A percentile compares a stretch with the other conserved stretches of the same genome.
Conservation (phyloP, 2,113 vertebrate species). For the Rhinogobius similis region DNA sequence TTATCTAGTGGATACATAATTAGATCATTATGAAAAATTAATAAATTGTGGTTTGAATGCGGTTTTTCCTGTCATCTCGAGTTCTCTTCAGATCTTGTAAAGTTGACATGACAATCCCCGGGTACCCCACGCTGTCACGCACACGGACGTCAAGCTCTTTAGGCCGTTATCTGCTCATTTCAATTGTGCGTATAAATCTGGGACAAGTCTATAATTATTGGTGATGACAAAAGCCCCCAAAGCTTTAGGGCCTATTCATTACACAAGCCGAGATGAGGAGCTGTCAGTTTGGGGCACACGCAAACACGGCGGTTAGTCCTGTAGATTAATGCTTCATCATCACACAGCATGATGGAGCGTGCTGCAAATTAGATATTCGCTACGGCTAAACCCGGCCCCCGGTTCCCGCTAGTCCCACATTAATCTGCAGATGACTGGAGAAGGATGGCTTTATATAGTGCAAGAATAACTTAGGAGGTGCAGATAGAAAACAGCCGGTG, state of each 20-base stretch:
- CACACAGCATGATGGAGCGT: not conserved
- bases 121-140: not conserved
- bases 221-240: slow-evolving; percentile 33
- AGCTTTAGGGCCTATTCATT: slow-evolving; percentile 40
- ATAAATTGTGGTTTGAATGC: not conserved
- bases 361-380: not conserved
- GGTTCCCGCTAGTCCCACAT: not conserved
- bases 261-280: slow-evolving; percentile 24
- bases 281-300: slow-evolving; percentile 19
- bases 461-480: slow-evolving; percentile 13
- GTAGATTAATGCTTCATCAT: slow-evolving; percentile 16
- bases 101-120: not conserved
- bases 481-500: not conserved
- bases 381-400: not conserved
- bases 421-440: not conserved
- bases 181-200: slow-evolving; percentile 48
- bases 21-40: not conserved
- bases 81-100: not conserved
- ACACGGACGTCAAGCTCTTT: slow-evolving; percentile 1
- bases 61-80: not conserved
- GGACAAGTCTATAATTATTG: slow-evolving; percentile 50
- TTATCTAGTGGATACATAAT: not conserved
- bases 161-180: slow-evolving; percentile 40
- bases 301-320: not conserved
- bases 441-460: slow-evolving; percentile 6